Conservation (phyloP, 2,888 invertebrate species). For the Aphodius sticticus region DNA sequence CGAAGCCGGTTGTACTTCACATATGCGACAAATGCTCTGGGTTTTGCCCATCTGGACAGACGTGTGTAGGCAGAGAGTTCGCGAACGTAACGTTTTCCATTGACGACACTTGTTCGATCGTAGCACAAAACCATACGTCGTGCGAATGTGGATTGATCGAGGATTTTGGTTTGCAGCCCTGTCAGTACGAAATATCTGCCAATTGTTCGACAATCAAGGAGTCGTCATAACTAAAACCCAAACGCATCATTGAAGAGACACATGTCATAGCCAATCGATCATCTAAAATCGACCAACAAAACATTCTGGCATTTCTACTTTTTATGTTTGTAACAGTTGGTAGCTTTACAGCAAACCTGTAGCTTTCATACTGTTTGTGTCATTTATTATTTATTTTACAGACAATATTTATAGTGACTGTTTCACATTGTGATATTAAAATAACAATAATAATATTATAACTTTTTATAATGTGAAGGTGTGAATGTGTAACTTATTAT, state of each 20-base stretch:
- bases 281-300: background rate
- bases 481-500: slow-evolving; percentile 4
- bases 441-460: too few relatives aligned
- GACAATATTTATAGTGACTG: background rate
- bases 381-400: background rate
- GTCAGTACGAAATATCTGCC: background rate
- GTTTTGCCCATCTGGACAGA: background rate
- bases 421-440: background rate
- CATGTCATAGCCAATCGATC: too few relatives aligned
- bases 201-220: background rate
- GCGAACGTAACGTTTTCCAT: background rate
- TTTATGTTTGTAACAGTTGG: background rate
- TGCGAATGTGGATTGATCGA: background rate
- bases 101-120: background rate
- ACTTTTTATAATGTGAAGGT: background rate
- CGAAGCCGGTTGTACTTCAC: background rate
- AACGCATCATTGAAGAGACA: background rate
- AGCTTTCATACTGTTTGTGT: background rate
- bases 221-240: background rate
- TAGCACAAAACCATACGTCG: background rate
- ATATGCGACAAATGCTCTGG: background rate
- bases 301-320: background rate
- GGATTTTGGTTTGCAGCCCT: background rate
- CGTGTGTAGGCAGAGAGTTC: background rate
- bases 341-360: background rate